Conservation (phyloP, 2,888 invertebrate species). For the Abscondita cerata region DNA sequence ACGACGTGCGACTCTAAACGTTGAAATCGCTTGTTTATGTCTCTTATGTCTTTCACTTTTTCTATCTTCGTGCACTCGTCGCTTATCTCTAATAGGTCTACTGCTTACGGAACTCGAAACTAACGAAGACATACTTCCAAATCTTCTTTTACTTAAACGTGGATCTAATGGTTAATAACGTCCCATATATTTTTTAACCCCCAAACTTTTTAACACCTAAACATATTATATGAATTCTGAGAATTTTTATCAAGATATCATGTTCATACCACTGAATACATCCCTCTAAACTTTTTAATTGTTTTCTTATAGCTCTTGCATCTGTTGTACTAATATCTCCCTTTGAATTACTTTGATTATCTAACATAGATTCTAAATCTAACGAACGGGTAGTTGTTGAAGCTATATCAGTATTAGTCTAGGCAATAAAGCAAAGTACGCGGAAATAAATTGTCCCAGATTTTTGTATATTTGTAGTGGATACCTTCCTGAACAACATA, state of each 20-base stretch:
- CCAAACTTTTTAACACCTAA: slow-evolving; percentile 68
- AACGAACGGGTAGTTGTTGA: slow-evolving; percentile 80
- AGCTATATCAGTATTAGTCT: slow-evolving; percentile 79
- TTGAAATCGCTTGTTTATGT: slow-evolving; percentile 85
- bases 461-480: no score
- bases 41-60: slow-evolving; percentile 69
- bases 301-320: slow-evolving; percentile 79
- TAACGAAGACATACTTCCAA: slow-evolving; percentile 83
- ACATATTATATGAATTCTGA: neutral
- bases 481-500: no score
- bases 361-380: slow-evolving; percentile 80
- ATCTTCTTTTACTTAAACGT: slow-evolving; percentile 65
- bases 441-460: no score
- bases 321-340: slow-evolving; percentile 79
- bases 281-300: slow-evolving; percentile 81
- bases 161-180: slow-evolving; percentile 66
- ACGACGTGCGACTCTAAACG: slow-evolving; percentile 89
- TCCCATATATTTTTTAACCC: slow-evolving; percentile 64
- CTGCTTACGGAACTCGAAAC: slow-evolving; percentile 87
- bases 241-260: neutral
- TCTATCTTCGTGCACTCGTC: slow-evolving; percentile 78
- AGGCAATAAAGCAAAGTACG: no score
- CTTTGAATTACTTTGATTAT: slow-evolving; percentile 72
- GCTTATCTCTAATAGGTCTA: slow-evolving; percentile 75
- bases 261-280: slow-evolving; percentile 79